Conservation (phyloP, 1,140 invertebrate species). For the Drosophila nigromelanica region DNA sequence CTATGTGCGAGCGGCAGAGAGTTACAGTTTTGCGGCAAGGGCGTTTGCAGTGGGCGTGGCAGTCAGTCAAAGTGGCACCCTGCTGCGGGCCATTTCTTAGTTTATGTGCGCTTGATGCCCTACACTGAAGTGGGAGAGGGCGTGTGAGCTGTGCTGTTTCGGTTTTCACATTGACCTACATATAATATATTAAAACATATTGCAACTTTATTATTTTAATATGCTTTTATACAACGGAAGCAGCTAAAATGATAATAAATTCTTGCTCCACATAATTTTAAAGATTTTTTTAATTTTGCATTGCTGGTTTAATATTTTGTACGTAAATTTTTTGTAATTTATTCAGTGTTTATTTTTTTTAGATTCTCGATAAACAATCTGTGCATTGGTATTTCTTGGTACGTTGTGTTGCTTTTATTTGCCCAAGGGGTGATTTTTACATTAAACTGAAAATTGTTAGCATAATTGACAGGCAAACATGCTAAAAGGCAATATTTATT, state of each 20-base stretch:
- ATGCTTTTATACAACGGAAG: no score
- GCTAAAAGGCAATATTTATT: not conserved
- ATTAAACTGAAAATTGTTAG: not conserved
- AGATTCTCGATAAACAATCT: not conserved
- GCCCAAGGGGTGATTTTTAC: not conserved
- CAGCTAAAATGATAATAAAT: not conserved
- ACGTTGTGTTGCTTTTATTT: not conserved
- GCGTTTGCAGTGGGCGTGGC: slow-evolving; percentile 11
- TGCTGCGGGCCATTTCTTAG: slow-evolving; percentile 36
- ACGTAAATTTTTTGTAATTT: not conserved
- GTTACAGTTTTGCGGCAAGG: slow-evolving; percentile 24
- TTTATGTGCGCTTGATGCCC: slow-evolving; percentile 24
- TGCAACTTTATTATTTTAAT: no score
- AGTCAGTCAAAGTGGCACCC: slow-evolving; percentile 38
- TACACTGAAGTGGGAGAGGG: not conserved
- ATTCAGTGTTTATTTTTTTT: not conserved
- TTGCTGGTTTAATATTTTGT: not conserved
- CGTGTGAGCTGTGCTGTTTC: no score
- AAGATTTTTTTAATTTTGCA: no score
- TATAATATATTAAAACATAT: no score
- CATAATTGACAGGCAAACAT: not conserved
- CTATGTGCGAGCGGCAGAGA: slow-evolving; percentile 35
- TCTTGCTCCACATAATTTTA: no score
- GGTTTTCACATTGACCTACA: not conserved
- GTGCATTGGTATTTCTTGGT: no score